Evolutionary conservation across 2,797 vertebrate species (phyloP).

Genomic region (Decapterus maruadsi): DNA sequence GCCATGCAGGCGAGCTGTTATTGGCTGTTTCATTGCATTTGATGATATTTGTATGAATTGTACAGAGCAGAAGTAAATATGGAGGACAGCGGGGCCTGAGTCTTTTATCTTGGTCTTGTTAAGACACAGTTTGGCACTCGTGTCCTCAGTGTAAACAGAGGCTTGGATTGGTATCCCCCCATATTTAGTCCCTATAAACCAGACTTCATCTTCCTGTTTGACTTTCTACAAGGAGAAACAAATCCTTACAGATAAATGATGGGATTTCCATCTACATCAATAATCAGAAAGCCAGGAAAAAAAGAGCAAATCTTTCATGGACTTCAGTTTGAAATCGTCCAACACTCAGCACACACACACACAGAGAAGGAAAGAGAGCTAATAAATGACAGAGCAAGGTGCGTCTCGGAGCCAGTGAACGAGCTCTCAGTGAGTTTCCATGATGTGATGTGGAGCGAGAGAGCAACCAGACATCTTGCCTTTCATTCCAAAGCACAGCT

Average conservation of each 20-base stretch:
- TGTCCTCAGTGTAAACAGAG: neutral
- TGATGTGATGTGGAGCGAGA: constrained; percentile 73
- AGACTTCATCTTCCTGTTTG: neutral
- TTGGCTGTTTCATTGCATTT: neutral
- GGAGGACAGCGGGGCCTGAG: neutral
- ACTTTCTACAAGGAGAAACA: constrained; percentile 1
- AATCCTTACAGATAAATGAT: constrained; percentile 5
- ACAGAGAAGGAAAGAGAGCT: constrained; percentile 12
- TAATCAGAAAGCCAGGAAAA: constrained; percentile 14
- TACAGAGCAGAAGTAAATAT: neutral
- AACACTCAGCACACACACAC: constrained; percentile 5
- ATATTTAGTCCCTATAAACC: too few species aligned
- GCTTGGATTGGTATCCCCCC: too few species aligned
- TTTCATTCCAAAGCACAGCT: constrained; percentile 71
- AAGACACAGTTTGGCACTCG: neutral
- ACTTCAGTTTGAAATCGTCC: constrained; percentile 22
- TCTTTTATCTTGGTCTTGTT: neutral
- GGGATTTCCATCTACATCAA: constrained; percentile 29
- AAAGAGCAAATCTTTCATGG: constrained; percentile 14
- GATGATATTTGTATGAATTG: neutral
- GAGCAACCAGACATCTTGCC: constrained; percentile 66
- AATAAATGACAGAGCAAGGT: constrained; percentile 54
- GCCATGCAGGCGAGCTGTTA: neutral
- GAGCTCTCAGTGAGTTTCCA: constrained; percentile 69
- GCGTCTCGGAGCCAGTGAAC: constrained; percentile 52